Evolutionary conservation across 2,888 invertebrate genomes (phyloP).

Genomic region (Tetragonula carbonaria): DNA sequence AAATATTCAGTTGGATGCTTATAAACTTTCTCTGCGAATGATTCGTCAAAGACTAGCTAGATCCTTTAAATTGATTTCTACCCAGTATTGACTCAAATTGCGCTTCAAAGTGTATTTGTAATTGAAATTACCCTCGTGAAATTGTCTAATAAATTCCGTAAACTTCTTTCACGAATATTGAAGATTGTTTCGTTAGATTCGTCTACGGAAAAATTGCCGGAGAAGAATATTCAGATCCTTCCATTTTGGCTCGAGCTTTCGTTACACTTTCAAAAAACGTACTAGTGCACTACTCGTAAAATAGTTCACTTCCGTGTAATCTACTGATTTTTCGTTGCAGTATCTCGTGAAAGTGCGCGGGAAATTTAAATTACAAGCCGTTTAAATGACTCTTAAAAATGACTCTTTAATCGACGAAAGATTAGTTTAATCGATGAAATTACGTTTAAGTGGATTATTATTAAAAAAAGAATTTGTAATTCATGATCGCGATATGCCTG

Average conservation of each 20-base stretch:
- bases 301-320: too few species aligned
- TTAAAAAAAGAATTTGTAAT: not conserved
- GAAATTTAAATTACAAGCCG: too few species aligned
- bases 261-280: too few species aligned
- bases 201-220: constrained; percentile 93
- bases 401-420: not conserved
- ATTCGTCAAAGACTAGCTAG: constrained; percentile 96
- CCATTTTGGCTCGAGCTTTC: too few species aligned
- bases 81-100: constrained; percentile 93
- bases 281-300: not conserved
- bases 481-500: not conserved
- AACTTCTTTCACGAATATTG: constrained; percentile 94
- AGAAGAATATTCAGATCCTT: constrained; percentile 89
- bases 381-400: too few species aligned
- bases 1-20: constrained; percentile 94
- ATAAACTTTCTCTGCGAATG: constrained; percentile 94
- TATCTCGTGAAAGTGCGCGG: constrained; percentile 85
- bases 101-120: constrained; percentile 97
- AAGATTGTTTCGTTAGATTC: constrained; percentile 88
- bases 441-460: not conserved
- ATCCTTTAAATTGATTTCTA: constrained; percentile 97
- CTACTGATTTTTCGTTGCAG: constrained; percentile 72
- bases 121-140: constrained; percentile 97
- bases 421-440: not conserved
- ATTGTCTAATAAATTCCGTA: constrained; percentile 97